Conservation (phyloP, 2,888 invertebrate species). For the Habroteleia sp. region DNA sequence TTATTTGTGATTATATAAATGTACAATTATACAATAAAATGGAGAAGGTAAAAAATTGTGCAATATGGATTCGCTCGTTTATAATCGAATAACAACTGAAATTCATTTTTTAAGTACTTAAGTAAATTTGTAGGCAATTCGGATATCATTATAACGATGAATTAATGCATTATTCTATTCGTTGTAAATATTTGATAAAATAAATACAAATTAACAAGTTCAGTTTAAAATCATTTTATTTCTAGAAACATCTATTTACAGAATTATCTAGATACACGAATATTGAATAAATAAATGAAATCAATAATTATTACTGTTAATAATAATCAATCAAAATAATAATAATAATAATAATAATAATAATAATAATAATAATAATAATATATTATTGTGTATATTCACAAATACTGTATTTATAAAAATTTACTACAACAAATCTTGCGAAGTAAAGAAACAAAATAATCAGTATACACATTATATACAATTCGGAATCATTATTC, state of each 20-base stretch:
- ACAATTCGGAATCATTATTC: conserved; percentile 33
- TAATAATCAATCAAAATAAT: no score
- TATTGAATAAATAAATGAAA: conserved; percentile 63
- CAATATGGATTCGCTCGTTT: conserved; percentile 11
- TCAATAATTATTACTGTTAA: conserved; percentile 70
- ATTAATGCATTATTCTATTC: background rate
- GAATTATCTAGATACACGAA: conserved; percentile 59
- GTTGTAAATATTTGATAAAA: conserved; percentile 18
- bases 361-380: conserved; percentile 65
- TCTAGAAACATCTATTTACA: conserved; percentile 78
- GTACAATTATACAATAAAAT: conserved; percentile 8
- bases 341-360: conserved; percentile 66
- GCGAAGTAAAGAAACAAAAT: conserved; percentile 65
- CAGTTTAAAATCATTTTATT: conserved; percentile 71
- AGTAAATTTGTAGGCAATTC: conserved; percentile 2
- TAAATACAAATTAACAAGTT: background rate
- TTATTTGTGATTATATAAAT: conserved; percentile 43
- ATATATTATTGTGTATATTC: conserved; percentile 72
- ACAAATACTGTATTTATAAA: conserved; percentile 74
- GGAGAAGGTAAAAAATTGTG: conserved; percentile 21
- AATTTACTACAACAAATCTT: conserved; percentile 64
- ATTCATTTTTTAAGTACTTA: conserved; percentile 25
- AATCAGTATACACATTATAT: conserved; percentile 57
- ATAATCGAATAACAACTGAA: background rate
- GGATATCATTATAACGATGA: background rate